Base-by-base conservation (phyloP, 2,797 vertebrate genomes). In the Arnoldichthys spilopterus region DNA sequence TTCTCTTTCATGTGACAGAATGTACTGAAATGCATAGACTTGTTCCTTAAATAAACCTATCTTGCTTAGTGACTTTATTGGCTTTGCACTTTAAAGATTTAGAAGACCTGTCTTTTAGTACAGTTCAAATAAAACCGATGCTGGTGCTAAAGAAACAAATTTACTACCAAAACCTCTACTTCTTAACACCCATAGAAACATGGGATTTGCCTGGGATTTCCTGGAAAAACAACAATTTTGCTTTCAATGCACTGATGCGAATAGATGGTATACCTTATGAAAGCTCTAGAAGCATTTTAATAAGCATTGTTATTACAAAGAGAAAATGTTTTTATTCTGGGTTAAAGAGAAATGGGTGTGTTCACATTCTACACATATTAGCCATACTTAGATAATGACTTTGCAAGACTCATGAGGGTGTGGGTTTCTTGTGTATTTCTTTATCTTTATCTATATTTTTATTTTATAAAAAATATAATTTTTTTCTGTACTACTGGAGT, bases 261-360 rank as follows among this genome's bases (percentile, higher is more conserved):
- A 45, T 22, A 20, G 45, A 16, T 18, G 34, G 37, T n/a, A n/a
- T n/a, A 32, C 16, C 18, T 26, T 1, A 45, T 24, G 11, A n/a
- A 37, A 34, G 58, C 68, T 22, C 28, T 18, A 11, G 45, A 51
- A 49, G 16, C 16, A 51, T 51, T 49, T n/a, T 26, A 70, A 8
- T 51, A 47, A 8, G 26, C 22, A 12, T 66, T 70, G 28, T 45
- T 70, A 7, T 51, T 51, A 26, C 5, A 67, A 12, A 26, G 0
- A 28, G 6, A 3, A 51, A 53, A 70, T 70, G 47, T n/a, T n/a
- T 32, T 70, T 37, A 49, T n/a, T 53, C 28, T 34, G 68, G 20
- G 26, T 34, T 71, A 32, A 32, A 70, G 32, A n/a, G 45, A 51
- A 70, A 70, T 51, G 67, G 67, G 67, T 53, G 67, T 51, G 67